A percentile compares a stretch with the other conserved stretches of the same genome.
These are phyloP conservation scores for Epinotia demarniana DNA, from an alignment of 2,888 invertebrate genomes.

Conservation along the genomic window DNA sequence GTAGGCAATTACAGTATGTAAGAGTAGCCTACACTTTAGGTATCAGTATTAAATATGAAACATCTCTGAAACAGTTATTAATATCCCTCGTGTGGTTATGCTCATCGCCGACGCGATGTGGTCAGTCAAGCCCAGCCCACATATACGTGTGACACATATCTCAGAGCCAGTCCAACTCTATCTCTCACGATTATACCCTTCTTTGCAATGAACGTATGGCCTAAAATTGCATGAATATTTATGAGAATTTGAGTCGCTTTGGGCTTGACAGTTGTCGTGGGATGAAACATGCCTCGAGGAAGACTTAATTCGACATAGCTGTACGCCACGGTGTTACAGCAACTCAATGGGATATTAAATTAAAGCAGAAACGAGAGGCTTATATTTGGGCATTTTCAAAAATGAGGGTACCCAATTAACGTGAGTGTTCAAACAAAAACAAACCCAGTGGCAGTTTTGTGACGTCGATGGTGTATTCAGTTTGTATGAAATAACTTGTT, in stretches of 20 bases:
- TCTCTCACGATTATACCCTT: neutral
- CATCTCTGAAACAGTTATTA: slow-evolving; percentile 20
- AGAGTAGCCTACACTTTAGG: neutral
- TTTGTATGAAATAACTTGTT: no score
- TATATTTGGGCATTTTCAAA: no score
- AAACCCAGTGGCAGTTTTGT: no score
- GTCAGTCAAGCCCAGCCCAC: slow-evolving; percentile 3
- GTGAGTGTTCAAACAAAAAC: no score
- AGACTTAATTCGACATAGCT: neutral
- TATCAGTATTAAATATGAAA: slow-evolving; percentile 13
- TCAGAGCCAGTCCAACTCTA: neutral
- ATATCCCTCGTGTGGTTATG: neutral
- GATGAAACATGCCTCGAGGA: neutral
- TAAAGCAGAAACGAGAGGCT: no score
- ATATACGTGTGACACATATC: neutral
- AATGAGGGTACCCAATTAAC: no score
- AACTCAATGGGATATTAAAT: neutral
- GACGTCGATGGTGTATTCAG: no score
- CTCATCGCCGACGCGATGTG: slow-evolving; percentile 12
- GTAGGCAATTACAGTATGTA: neutral
- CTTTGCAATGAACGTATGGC: neutral
- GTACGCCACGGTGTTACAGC: neutral
- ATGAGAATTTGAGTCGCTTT: neutral
- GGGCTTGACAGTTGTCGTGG: neutral
- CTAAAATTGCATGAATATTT: neutral